Percentiles rank a stretch among this genome's conserved stretches.
Evolutionary conservation across 2,797 vertebrate genomes (phyloP).

Genomic region (Sylvia borin): DNA sequence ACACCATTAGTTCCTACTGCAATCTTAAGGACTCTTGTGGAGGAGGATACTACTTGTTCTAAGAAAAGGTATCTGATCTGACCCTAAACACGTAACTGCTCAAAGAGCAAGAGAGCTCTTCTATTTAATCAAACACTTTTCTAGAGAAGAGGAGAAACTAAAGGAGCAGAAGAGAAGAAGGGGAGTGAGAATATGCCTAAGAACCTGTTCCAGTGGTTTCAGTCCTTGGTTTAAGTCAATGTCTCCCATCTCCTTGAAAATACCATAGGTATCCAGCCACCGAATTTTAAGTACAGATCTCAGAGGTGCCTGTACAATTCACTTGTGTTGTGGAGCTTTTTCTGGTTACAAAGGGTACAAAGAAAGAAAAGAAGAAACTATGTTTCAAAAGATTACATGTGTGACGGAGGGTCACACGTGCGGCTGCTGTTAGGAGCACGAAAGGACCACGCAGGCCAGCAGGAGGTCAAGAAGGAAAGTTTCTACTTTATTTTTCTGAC

Average conservation of each 20-base stretch:
- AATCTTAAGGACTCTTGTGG: conserved; percentile 14
- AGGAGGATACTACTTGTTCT: not conserved
- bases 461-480: too few relatives aligned
- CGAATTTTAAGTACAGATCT: conserved; percentile 23
- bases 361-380: not conserved
- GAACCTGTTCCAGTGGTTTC: conserved; percentile 58
- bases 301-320: not conserved
- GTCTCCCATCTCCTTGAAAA: conserved; percentile 38
- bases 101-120: conserved; percentile 35
- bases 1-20: not conserved
- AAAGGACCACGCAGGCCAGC: too few relatives aligned
- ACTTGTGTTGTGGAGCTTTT: not conserved
- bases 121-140: conserved; percentile 46
- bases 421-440: too few relatives aligned
- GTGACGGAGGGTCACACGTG: too few relatives aligned
- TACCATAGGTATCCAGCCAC: not conserved
- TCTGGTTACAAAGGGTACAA: not conserved
- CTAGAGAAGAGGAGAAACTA: not conserved
- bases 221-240: conserved; percentile 23
- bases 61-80: conserved; percentile 5
- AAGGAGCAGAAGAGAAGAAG: conserved; percentile 14
- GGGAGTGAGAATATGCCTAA: not conserved
- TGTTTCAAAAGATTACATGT: conserved; percentile 16
- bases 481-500: too few relatives aligned
- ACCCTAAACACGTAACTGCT: not conserved